Conservation (phyloP, 2,888 invertebrate genomes). For the Timandra comae region DNA sequence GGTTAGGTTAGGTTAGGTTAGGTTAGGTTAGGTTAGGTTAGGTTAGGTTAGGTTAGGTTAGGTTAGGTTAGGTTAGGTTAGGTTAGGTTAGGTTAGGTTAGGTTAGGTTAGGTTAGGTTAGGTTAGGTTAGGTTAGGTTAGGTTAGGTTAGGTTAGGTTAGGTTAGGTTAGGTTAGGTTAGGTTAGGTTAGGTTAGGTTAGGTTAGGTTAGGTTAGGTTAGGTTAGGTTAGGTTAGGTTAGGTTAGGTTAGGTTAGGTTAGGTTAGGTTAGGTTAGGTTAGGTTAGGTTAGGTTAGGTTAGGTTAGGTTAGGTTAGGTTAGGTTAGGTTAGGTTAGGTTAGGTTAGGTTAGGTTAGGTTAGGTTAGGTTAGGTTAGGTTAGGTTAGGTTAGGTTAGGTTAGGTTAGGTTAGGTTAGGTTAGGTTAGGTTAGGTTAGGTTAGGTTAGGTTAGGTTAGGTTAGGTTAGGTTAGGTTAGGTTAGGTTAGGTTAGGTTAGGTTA, state of each 20-base stretch:
- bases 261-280: conserved; percentile 16
- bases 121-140: conserved; percentile 13
- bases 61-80: conserved; percentile 13
- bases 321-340: conserved; percentile 12
- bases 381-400: conserved; percentile 8
- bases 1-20: conserved; percentile 13
- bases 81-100: conserved; percentile 13
- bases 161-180: conserved; percentile 5
- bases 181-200: conserved; percentile 9
- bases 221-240: conserved; percentile 12
- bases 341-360: conserved; percentile 8
- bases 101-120: conserved; percentile 11
- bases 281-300: conserved; percentile 9
- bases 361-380: conserved; percentile 7
- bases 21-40: conserved; percentile 13
- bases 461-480: conserved; percentile 12
- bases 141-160: conserved; percentile 12
- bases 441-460: conserved; percentile 12
- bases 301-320: conserved; percentile 13
- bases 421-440: conserved; percentile 12
- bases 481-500: conserved; percentile 11
- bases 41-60: conserved; percentile 7
- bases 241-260: conserved; percentile 21
- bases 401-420: conserved; percentile 11
- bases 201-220: conserved; percentile 11